These are phyloP conservation scores for Myotis lucifugus DNA, from an alignment of 2,113 vertebrate species.

Conservation along the genomic window DNA sequence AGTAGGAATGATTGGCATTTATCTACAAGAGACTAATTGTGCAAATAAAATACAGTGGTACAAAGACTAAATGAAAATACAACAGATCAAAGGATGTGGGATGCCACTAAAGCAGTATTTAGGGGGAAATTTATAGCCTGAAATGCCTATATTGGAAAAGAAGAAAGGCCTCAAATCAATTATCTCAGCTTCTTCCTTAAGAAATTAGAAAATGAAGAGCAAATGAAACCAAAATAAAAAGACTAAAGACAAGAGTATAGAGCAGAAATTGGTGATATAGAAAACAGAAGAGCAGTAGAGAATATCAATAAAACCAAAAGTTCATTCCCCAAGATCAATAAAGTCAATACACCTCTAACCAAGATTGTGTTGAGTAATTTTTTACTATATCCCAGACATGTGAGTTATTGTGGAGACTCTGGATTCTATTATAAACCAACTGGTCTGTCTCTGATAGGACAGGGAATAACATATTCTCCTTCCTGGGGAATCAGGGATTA, in stretches of 20 bases:
- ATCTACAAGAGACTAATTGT: not conserved
- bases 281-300: not conserved
- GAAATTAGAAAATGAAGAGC: conserved; percentile 17
- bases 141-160: not conserved
- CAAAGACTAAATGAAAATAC: not conserved
- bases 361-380: not conserved
- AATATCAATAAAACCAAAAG: conserved; percentile 29
- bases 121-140: not conserved
- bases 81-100: not conserved
- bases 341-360: not conserved
- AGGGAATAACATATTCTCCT: not conserved
- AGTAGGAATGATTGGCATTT: not conserved
- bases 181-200: not conserved
- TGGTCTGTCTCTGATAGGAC: not conserved
- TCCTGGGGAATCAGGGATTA: not conserved
- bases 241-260: not conserved
- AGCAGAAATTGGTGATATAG: not conserved
- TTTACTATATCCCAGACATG: not conserved
- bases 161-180: not conserved
- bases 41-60: not conserved
- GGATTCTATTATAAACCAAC: conserved; percentile 18
- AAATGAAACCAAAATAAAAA: conserved; percentile 32
- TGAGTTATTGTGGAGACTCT: not conserved
- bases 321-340: not conserved
- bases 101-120: conserved; percentile 3